phyloP scores from a whole-genome alignment of 2,113 vertebrate genomes.

The Pluvialis apricaria region DNA sequence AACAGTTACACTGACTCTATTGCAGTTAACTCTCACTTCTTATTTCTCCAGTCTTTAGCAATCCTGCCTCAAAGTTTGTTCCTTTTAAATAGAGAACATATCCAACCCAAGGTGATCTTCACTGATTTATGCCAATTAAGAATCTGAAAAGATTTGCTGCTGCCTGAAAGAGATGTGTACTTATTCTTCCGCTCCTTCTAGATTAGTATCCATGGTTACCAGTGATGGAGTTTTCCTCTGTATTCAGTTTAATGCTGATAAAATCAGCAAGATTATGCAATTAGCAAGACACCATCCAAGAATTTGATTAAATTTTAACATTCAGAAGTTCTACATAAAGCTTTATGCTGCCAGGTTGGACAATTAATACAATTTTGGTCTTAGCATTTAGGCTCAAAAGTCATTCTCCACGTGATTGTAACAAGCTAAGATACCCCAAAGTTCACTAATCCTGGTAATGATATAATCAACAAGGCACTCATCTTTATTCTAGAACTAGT shows the following conservation, averaged over 20 bases:
- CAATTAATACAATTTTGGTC: not conserved
- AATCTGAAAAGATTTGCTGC: not conserved
- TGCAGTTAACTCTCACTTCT: not conserved
- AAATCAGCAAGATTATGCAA: not conserved
- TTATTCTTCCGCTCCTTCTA: not conserved
- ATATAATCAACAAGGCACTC: not conserved
- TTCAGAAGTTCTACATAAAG: not conserved
- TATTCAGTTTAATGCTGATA: not conserved
- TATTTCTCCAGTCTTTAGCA: not conserved
- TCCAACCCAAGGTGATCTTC: not conserved
- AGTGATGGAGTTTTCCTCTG: not conserved
- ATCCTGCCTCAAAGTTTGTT: not conserved
- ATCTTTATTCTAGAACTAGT: not conserved
- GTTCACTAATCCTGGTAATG: not conserved
- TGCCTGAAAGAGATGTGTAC: not conserved
- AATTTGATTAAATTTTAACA: not conserved
- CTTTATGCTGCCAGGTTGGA: not conserved
- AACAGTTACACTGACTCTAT: not conserved
- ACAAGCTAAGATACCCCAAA: not conserved
- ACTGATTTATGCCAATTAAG: not conserved
- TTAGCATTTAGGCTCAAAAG: not conserved
- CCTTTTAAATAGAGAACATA: not conserved
- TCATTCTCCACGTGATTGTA: not conserved
- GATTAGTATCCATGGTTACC: not conserved
- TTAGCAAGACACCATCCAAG: not conserved